Percentiles rank a stretch among this genome's conserved stretches.
phyloP scores from a whole-genome alignment of 2,888 invertebrate species.

The Ectemnius continuus region DNA sequence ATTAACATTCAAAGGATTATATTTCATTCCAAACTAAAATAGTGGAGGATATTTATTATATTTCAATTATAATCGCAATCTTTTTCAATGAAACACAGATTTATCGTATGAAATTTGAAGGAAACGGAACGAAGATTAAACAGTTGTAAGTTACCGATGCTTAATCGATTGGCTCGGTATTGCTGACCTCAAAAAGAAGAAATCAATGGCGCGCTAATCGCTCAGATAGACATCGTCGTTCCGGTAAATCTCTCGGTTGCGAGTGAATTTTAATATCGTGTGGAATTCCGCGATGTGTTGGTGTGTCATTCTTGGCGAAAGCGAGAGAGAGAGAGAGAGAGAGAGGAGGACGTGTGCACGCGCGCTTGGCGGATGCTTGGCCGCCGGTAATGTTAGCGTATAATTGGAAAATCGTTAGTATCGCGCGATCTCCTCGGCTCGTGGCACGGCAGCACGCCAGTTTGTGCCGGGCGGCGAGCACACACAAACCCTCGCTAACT shows the following conservation, averaged over 20 bases:
- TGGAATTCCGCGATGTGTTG: not conserved
- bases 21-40: too few relatives aligned
- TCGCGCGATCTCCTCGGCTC: constrained; percentile 63
- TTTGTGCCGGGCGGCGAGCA: not conserved
- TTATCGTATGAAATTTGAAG: too few relatives aligned
- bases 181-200: constrained; percentile 25
- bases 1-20: too few relatives aligned
- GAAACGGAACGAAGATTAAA: too few relatives aligned
- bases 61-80: too few relatives aligned
- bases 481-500: not conserved
- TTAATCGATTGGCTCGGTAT: constrained; percentile 12
- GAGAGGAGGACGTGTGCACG: too few relatives aligned
- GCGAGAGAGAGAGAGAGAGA: too few relatives aligned
- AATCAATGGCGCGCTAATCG: constrained; percentile 35
- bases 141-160: not conserved
- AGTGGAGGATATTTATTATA: too few relatives aligned
- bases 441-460: constrained; percentile 28
- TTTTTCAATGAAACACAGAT: too few relatives aligned
- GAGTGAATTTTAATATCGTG: constrained; percentile 21
- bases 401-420: constrained; percentile 78
- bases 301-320: constrained; percentile 18
- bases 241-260: constrained; percentile 16
- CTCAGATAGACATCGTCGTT: constrained; percentile 8
- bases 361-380: constrained; percentile 10
- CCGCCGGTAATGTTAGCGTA: constrained; percentile 63